Conservation (phyloP, 64 coral and sea anemone species). For the Dendrophyllia cribrosa region DNA sequence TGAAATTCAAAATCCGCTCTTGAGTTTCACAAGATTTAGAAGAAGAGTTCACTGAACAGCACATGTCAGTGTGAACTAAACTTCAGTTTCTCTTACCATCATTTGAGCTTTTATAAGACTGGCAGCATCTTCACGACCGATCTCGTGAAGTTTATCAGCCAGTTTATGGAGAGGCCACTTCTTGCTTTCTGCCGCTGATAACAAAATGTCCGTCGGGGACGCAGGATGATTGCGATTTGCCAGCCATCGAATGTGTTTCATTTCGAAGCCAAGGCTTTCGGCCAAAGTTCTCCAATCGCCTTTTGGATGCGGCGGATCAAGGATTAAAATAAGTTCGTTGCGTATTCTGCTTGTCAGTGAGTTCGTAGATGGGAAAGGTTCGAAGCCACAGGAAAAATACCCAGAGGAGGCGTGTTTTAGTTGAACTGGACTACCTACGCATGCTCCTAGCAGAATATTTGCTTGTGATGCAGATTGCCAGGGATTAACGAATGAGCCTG, state of each 20-base stretch:
- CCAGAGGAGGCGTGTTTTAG: background rate
- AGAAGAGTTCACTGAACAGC: background rate
- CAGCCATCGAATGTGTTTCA: background rate
- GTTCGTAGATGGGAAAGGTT: background rate
- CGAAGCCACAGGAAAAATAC: conserved; percentile 31
- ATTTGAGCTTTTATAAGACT: background rate
- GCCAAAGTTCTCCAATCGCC: conserved; percentile 30
- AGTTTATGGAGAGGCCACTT: conserved; percentile 2
- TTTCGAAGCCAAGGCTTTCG: background rate
- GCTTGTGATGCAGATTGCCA: background rate
- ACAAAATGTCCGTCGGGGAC: conserved; percentile 11
- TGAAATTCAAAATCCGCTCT: too few relatives aligned
- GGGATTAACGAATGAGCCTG: background rate
- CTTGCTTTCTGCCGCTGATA: background rate
- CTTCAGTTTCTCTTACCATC: background rate
- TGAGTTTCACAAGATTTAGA: background rate
- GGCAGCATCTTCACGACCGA: conserved; percentile 22
- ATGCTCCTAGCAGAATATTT: background rate
- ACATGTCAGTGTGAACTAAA: background rate
- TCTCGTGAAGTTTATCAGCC: background rate
- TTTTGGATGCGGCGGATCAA: conserved; percentile 33
- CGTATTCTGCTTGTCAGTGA: conserved; percentile 6
- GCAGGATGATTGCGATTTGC: background rate
- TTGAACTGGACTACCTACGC: background rate
- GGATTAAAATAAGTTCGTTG: background rate